Base-by-base conservation (phyloP, 2,888 invertebrate species). In the Argyra leucocephala region DNA sequence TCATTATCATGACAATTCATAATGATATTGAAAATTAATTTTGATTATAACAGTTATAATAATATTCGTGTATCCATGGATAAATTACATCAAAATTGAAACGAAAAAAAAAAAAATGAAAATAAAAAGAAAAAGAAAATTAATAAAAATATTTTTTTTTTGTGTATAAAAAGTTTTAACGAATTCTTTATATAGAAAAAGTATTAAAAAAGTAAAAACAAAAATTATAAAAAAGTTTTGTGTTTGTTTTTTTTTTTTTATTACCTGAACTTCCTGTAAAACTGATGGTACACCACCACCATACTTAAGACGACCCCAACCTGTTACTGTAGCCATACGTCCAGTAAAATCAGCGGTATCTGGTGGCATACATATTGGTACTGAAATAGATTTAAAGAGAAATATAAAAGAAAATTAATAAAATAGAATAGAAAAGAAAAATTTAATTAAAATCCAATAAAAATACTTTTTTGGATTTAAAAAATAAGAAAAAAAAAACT, bases 241-340 rank as follows among this genome's bases (percentile, higher is more conserved):
- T 22, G 6, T 58, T 24, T 22, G 15, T 15, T 64, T 3, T 64
- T 10, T 37, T 22, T 36, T 24, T 1, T 18, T 18, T 36, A 31
- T 61, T 71, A 85, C 86, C 83, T 90, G 88, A 1, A 95, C 95
- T 82, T 93, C 93, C 78, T 95, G 93, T 31, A 95, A 81, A 3
- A 93, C 87, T 5, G 91, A 90, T 0, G 95, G 95, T 2, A 95
- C 92, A 15, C 91, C 91, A 18, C 95, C 95, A 12, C 91, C 91
- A 75, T 94, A 94, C 78, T 91, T 92, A 58, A 94, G 84, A 21
- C 94, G 85, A 0, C 95, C 95, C 94, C 94, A 95, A 1, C 95
- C 95, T 0, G 93, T 93, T 3, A 95, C 94, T 0, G 90, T 91
- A 0, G 93, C 95, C 84, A 91, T 87, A 66, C 89, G 84, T 0